Evolutionary conservation across 2,888 invertebrate genomes (phyloP), one percentile per base, ranked within the genome.

Genomic region (Heliothis peltigera): DNA sequence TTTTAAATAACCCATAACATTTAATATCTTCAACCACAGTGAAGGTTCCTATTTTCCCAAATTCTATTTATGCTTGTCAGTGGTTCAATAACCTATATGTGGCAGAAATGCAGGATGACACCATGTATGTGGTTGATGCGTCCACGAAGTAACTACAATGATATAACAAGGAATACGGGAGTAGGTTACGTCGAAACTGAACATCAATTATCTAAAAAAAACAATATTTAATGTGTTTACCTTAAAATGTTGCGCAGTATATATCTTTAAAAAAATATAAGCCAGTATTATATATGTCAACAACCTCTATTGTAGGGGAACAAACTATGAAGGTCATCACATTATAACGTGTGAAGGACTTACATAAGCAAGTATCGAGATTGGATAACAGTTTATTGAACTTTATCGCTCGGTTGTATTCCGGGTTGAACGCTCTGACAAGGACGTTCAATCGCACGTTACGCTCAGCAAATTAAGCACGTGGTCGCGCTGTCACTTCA

Each of bases 341-440:
- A 85, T 85, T 85, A 89, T 85, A 83, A 76, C 80, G 75, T 67
- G 84, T 86, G 88, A 87, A 87, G 88, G 85, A 87, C 87, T 92
- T 91, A 88, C 87, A 86, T 92, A 91, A 92, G 87, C 83, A 81
- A 73, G 76, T 68, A 83, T 84, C 82, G 83, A 83, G 84, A 85
- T 88, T 87, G 84, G 84, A 87, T 89, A 89, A 90, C 84, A 88
- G 89, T 86, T 87, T 85, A 86, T 82, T 87, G 83, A 86, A 80
- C 84, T 83, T 87, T 89, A 89, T 88, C 86, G 80, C 62, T 75
- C 79, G 80, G 81, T 87, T 84, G 75, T 87, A 85, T 93, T 93
- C 94, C 93, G 93, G 93, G 93, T 92, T 92, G 87, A 89, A 87
- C 84, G 91, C 55, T 79, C 91, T 83, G 77, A 82, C 94, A 94